Evolutionary conservation across 92 coral and sea anemone genomes (phyloP).

Genomic region (Muricea muricata): DNA sequence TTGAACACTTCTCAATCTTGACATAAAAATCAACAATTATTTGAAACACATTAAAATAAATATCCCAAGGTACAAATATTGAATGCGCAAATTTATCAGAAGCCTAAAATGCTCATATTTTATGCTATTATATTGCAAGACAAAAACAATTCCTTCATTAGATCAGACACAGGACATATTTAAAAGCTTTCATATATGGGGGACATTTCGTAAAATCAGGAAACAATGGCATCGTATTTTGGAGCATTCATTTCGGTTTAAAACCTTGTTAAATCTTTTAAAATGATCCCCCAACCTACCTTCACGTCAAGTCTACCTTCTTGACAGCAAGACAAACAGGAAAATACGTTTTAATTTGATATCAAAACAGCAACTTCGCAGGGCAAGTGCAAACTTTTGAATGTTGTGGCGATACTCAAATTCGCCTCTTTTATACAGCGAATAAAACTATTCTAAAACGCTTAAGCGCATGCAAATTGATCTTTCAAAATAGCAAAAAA

Average conservation of each 20-base stretch:
- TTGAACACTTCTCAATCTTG: background rate
- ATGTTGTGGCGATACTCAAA: background rate
- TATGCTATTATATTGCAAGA: background rate
- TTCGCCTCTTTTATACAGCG: background rate
- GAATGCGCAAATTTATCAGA: background rate
- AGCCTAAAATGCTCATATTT: background rate
- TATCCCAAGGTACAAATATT: background rate
- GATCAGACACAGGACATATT: background rate
- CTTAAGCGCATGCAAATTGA: too few species aligned
- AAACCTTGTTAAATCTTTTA: background rate
- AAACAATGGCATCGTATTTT: background rate
- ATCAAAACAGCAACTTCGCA: background rate
- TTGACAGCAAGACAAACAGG: constrained; percentile 4
- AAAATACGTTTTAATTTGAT: background rate
- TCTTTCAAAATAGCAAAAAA: too few species aligned
- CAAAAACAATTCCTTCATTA: background rate
- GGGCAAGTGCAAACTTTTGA: background rate
- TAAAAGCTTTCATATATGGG: background rate
- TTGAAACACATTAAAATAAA: too few species aligned
- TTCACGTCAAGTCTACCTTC: constrained; percentile 25
- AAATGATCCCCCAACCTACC: background rate
- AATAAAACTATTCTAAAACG: background rate
- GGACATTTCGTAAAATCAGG: background rate
- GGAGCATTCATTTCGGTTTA: background rate
- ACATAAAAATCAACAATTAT: background rate